Conservation (phyloP, 2,888 invertebrate genomes). For the Agrotis puta region DNA sequence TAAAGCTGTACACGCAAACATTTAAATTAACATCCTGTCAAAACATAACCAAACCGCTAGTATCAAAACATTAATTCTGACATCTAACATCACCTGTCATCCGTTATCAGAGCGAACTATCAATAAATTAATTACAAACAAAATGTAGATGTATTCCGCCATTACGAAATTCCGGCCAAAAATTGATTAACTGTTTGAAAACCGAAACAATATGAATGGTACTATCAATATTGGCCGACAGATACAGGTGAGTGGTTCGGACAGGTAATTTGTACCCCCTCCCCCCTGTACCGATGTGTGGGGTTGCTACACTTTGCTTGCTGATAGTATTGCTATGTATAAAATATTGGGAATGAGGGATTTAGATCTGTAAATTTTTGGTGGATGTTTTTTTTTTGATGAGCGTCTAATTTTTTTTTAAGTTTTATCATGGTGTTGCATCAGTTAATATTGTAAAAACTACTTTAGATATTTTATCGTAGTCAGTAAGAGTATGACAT, state of each 20-base stretch:
- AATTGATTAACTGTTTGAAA: conserved; percentile 54
- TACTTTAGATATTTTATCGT: too few species aligned
- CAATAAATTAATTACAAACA: conserved; percentile 47
- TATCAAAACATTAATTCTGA: conserved; percentile 8
- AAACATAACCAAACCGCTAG: background rate
- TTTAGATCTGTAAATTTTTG: background rate
- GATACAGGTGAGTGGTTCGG: conserved; percentile 83
- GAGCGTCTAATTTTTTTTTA: too few species aligned
- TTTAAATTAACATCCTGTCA: conserved; percentile 16
- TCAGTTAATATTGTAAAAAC: too few species aligned
- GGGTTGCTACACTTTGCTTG: conserved; percentile 45
- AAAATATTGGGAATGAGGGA: conserved; percentile 9
- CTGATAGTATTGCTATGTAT: conserved; percentile 31
- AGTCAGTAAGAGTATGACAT: too few species aligned
- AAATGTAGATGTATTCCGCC: conserved; percentile 24
- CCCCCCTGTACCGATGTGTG: conserved; percentile 21
- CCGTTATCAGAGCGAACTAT: conserved; percentile 26
- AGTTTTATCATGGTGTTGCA: too few species aligned
- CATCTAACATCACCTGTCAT: conserved; percentile 43
- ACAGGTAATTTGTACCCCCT: conserved; percentile 83
- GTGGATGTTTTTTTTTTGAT: conserved; percentile 4
- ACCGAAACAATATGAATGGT: conserved; percentile 55
- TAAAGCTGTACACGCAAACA: background rate
- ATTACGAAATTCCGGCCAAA: conserved; percentile 31
- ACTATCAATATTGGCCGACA: conserved; percentile 76